Conservation (phyloP, 2,888 invertebrate species). For the Metellina segmentata region DNA sequence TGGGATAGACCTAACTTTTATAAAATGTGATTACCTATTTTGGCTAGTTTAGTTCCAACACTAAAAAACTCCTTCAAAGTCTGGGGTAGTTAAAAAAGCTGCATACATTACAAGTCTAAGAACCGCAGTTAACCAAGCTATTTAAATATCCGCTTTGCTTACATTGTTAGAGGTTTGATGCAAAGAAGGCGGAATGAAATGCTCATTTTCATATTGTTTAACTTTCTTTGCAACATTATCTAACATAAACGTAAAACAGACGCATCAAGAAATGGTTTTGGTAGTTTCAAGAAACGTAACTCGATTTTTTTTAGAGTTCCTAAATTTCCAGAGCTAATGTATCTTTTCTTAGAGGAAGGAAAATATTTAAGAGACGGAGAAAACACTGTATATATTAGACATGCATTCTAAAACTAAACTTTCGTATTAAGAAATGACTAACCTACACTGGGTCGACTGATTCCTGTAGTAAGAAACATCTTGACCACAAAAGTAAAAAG, state of each 20-base stretch:
- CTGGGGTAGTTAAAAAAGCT: conserved; percentile 23
- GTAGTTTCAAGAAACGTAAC: background rate
- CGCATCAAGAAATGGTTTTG: background rate
- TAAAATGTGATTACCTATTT: conserved; percentile 55
- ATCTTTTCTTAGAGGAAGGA: background rate
- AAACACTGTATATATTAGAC: too few relatives aligned
- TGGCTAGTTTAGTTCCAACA: conserved; percentile 24
- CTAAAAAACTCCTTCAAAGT: conserved; percentile 20
- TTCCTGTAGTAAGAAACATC: too few relatives aligned
- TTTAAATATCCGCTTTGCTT: conserved; percentile 13
- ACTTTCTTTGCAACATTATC: background rate
- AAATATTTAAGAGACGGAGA: too few relatives aligned
- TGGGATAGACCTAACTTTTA: conserved; percentile 37
- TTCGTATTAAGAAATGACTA: too few relatives aligned
- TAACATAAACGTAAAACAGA: background rate
- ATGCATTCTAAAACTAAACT: too few relatives aligned
- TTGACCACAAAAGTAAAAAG: too few relatives aligned
- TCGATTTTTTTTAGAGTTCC: background rate
- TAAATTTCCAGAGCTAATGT: background rate
- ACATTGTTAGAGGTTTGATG: background rate
- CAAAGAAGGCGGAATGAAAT: background rate
- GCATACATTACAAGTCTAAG: conserved; percentile 14
- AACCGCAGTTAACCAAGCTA: conserved; percentile 12
- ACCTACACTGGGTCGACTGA: too few relatives aligned
- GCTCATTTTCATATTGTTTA: background rate